phyloP scores from a whole-genome alignment of 2,888 invertebrate genomes.

The Axea sp. region DNA sequence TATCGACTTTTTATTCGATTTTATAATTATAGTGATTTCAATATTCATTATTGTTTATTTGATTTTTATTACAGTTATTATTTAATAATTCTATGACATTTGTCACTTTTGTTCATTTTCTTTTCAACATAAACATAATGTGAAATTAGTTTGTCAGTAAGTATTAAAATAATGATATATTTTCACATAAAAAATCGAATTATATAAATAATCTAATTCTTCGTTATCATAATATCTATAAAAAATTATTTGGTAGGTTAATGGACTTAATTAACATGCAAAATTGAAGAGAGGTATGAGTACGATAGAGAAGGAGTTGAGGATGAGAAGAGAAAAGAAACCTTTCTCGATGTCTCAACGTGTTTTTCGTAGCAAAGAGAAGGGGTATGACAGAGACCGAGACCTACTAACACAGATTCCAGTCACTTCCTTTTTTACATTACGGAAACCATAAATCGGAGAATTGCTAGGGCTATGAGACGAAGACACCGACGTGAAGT shows the following conservation, averaged over 20 bases:
- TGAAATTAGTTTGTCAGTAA: constrained; percentile 1
- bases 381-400: constrained; percentile 67
- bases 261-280: too few relatives aligned
- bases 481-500: constrained; percentile 72
- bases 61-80: constrained; percentile 5
- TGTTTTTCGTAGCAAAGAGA: constrained; percentile 54
- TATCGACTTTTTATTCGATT: constrained; percentile 46
- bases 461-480: constrained; percentile 68
- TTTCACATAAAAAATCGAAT: constrained; percentile 5
- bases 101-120: too few relatives aligned
- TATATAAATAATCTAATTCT: too few relatives aligned
- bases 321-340: constrained; percentile 63
- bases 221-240: too few relatives aligned
- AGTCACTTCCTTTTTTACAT: constrained; percentile 77
- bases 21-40: constrained; percentile 31
- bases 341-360: constrained; percentile 62
- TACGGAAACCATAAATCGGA: constrained; percentile 79
- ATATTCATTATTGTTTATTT: background rate
- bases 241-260: too few relatives aligned
- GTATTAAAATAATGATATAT: constrained; percentile 1
- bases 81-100: too few relatives aligned
- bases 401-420: constrained; percentile 78
- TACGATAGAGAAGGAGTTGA: constrained; percentile 23
- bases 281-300: constrained; percentile 40
- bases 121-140: too few relatives aligned